Evolutionary conservation across 2,113 vertebrate genomes (phyloP).

Genomic region (Chascanopsetta lugubris): DNA sequence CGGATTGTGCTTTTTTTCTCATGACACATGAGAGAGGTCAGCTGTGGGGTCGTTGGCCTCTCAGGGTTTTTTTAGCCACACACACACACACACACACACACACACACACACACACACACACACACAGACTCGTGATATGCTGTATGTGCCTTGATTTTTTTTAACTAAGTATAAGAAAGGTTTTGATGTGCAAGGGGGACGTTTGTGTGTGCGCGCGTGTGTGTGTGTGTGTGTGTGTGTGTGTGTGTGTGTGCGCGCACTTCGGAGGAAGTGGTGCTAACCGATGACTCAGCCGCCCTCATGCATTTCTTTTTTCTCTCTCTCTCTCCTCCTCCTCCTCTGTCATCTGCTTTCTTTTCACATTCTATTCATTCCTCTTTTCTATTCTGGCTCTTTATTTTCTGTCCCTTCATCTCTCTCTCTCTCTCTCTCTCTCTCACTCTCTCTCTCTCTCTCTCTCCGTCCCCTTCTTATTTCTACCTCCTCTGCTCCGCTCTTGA

Average conservation of each 20-base stretch:
- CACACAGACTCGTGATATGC: background rate
- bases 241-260: slow-evolving; percentile 3
- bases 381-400: slow-evolving; percentile 33
- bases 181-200: no score
- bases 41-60: slow-evolving; percentile 23
- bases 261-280: slow-evolving; percentile 69
- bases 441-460: no score
- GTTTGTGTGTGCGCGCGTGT: background rate
- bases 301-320: slow-evolving; percentile 43
- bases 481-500: slow-evolving; percentile 18
- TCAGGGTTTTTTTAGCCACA: slow-evolving; percentile 24
- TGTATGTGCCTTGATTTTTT: background rate
- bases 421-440: background rate
- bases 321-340: slow-evolving; percentile 42
- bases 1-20: slow-evolving; percentile 40
- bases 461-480: no score
- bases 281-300: slow-evolving; percentile 69
- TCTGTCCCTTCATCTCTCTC: slow-evolving; percentile 24
- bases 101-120: slow-evolving; percentile 1
- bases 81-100: background rate
- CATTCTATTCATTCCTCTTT: slow-evolving; percentile 58
- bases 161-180: no score
- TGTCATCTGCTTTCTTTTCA: slow-evolving; percentile 44
- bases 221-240: slow-evolving; percentile 3
- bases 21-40: slow-evolving; percentile 45